Evolutionary conservation across 2,888 invertebrate species (phyloP).

Genomic region (Hypselothyrea guttata): DNA sequence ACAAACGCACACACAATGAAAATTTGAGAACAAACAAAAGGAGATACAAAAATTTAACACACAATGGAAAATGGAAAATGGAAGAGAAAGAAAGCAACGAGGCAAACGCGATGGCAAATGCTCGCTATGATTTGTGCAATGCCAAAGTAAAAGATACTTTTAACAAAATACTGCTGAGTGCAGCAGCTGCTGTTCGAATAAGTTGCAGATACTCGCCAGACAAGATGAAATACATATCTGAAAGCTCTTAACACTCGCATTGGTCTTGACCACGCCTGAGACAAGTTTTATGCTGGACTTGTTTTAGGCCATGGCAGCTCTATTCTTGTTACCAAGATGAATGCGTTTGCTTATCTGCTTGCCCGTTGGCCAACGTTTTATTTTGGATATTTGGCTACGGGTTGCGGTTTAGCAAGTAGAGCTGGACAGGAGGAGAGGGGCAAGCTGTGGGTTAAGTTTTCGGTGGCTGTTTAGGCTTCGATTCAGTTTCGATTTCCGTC

Average conservation of each 20-base stretch:
- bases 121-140: constrained; percentile 56
- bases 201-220: constrained; percentile 19
- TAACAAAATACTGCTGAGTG: constrained; percentile 38
- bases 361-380: constrained; percentile 53
- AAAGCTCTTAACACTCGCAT: constrained; percentile 42
- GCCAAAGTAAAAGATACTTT: constrained; percentile 33
- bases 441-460: constrained; percentile 9
- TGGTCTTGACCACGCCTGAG: constrained; percentile 26
- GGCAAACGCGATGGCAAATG: no score
- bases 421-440: not conserved
- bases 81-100: constrained; percentile 22
- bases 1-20: constrained; percentile 16
- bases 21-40: constrained; percentile 16
- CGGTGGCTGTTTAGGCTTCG: constrained; percentile 27
- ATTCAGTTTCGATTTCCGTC: constrained; percentile 33
- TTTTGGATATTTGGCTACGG: constrained; percentile 27
- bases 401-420: constrained; percentile 1
- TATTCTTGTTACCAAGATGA: constrained; percentile 63
- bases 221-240: constrained; percentile 42
- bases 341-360: constrained; percentile 76
- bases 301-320: constrained; percentile 35
- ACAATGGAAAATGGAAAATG: constrained; percentile 17
- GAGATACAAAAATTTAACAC: constrained; percentile 16
- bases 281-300: constrained; percentile 50
- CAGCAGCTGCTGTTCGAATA: constrained; percentile 36